Evolutionary conservation across 2,113 vertebrate species (phyloP).

Genomic region (Leucosticte australis): DNA sequence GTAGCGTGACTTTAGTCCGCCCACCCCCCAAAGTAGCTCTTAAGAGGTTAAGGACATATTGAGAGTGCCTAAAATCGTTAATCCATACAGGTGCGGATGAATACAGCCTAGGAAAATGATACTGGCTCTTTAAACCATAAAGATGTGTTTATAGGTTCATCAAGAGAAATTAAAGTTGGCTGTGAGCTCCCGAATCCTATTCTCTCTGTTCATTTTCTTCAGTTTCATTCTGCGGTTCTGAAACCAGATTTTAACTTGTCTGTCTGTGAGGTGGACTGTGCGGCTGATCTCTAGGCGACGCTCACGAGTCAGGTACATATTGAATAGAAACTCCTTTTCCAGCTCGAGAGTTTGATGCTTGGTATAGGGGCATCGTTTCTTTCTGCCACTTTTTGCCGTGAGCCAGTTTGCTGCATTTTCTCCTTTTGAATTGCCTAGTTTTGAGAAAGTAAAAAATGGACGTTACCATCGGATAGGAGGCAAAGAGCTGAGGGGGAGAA

Average conservation of each 20-base stretch:
- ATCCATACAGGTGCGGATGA: conserved; percentile 74
- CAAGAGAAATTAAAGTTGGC: conserved; percentile 97
- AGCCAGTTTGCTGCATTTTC: conserved; percentile 94
- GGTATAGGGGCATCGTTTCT: conserved; percentile 98
- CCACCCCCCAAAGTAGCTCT: conserved; percentile 40
- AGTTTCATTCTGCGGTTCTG: conserved; percentile 99
- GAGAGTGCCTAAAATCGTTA: conserved; percentile 51
- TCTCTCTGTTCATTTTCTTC: conserved; percentile 99
- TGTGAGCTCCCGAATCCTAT: conserved; percentile 96
- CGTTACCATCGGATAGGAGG: conserved; percentile 34
- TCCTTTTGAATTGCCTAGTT: conserved; percentile 85
- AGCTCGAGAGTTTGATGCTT: conserved; percentile 99
- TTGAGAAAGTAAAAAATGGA: conserved; percentile 65
- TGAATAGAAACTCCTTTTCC: conserved; percentile 99
- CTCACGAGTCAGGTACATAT: conserved; percentile 99
- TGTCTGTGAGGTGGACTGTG: conserved; percentile 97
- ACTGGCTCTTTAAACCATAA: conserved; percentile 67
- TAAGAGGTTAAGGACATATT: conserved; percentile 64
- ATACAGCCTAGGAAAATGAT: conserved; percentile 69
- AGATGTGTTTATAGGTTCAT: conserved; percentile 78
- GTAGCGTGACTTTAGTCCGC: conserved; percentile 60
- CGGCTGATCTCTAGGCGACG: conserved; percentile 99
- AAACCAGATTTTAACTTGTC: conserved; percentile 99
- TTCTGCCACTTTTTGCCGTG: conserved; percentile 96
- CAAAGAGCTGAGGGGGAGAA: not conserved